These are phyloP conservation scores for Stichopus chloronotus DNA, from an alignment of 35 echinoderm and acorn worm species.

Conservation along the genomic window DNA sequence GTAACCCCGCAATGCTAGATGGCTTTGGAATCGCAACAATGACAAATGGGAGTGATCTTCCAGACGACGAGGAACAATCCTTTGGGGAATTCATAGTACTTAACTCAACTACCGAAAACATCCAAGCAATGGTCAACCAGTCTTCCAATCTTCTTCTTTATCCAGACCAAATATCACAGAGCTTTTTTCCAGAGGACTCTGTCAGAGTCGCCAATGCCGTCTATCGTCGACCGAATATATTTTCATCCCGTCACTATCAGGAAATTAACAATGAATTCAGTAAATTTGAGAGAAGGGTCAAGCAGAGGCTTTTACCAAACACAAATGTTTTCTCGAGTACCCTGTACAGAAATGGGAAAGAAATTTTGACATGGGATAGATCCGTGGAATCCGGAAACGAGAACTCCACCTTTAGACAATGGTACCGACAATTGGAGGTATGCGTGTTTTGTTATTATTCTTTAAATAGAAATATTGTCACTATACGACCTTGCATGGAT, in stretches of 20 bases:
- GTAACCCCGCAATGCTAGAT: not conserved
- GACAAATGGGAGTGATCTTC: not conserved
- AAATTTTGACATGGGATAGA: slow-evolving; percentile 34
- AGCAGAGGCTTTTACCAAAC: slow-evolving; percentile 36
- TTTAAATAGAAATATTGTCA: too few species aligned
- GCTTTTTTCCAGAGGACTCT: not conserved
- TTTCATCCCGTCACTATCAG: slow-evolving; percentile 12
- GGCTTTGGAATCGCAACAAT: slow-evolving; percentile 32
- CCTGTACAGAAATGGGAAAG: not conserved
- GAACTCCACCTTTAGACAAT: slow-evolving; percentile 40
- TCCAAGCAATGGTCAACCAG: not conserved
- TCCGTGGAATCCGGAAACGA: not conserved
- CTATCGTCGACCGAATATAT: slow-evolving; percentile 33
- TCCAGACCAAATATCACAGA: not conserved
- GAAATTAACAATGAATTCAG: not conserved
- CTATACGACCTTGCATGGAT: too few species aligned
- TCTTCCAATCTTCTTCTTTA: not conserved
- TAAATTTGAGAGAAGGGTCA: slow-evolving; percentile 2
- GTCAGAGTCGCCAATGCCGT: slow-evolving; percentile 8
- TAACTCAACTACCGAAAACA: not conserved
- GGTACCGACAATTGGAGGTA: slow-evolving; percentile 10
- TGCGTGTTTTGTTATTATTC: not conserved
- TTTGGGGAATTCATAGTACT: slow-evolving; percentile 30
- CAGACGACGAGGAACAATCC: not conserved
- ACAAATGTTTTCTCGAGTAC: slow-evolving; percentile 4